These are phyloP conservation scores for Bambusicola thoracicus DNA, from an alignment of 2,113 vertebrate genomes.

Conservation along the genomic window DNA sequence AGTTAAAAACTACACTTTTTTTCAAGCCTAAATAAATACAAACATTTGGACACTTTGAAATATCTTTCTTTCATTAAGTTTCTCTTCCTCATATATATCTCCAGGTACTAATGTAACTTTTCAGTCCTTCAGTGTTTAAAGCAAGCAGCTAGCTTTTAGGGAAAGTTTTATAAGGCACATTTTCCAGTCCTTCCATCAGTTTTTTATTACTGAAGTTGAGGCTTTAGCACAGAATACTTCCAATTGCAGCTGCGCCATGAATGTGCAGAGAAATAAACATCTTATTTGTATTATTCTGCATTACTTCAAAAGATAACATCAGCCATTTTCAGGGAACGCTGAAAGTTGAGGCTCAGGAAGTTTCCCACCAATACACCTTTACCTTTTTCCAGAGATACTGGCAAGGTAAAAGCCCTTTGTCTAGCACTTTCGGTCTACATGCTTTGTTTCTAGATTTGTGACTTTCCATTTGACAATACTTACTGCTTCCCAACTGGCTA, in stretches of 20 bases:
- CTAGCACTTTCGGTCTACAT: accelerated
- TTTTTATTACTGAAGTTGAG: not conserved
- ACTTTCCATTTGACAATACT: not conserved
- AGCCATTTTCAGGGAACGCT: not conserved
- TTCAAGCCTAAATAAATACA: not conserved
- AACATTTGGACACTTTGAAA: not conserved
- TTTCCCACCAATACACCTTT: not conserved
- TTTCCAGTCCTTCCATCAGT: not conserved
- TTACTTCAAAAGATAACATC: not conserved
- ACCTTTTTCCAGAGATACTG: not conserved
- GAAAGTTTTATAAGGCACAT: not conserved
- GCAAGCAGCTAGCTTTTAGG: not conserved
- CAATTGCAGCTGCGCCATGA: not conserved
- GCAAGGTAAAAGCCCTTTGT: not conserved
- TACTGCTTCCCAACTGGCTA: not conserved
- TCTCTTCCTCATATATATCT: not conserved
- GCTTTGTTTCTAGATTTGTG: not conserved
- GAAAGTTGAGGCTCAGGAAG: not conserved
- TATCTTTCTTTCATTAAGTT: not conserved
- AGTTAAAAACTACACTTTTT: not conserved
- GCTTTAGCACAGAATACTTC: not conserved
- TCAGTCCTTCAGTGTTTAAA: not conserved
- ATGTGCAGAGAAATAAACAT: not conserved
- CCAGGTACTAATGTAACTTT: not conserved
- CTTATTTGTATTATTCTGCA: not conserved